phyloP scores from a whole-genome alignment of 1,140 invertebrate genomes.

The Drosophila erecta region DNA sequence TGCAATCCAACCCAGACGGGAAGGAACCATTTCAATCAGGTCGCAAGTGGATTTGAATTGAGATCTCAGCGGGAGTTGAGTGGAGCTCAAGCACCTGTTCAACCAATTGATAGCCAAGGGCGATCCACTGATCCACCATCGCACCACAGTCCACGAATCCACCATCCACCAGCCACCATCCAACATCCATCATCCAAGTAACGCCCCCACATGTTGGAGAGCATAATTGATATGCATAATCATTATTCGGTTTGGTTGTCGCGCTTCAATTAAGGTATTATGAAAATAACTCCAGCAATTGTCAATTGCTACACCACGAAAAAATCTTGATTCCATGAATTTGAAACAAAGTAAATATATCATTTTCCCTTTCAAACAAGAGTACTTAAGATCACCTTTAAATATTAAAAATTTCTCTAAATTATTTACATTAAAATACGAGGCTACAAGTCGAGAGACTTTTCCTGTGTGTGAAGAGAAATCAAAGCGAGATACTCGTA shows the following conservation, averaged over 20 bases:
- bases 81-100: slow-evolving; percentile 46
- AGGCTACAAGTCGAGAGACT: no score
- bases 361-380: no score
- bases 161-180: slow-evolving; percentile 8
- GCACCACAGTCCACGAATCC: not conserved
- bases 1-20: slow-evolving; percentile 19
- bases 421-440: no score
- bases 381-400: no score
- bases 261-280: slow-evolving; percentile 55
- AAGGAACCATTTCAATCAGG: slow-evolving; percentile 43
- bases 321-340: not conserved
- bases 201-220: slow-evolving; percentile 31
- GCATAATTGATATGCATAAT: slow-evolving; percentile 62
- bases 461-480: slow-evolving; percentile 6
- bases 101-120: slow-evolving; percentile 45
- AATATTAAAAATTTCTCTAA: no score
- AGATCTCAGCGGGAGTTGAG: slow-evolving; percentile 51
- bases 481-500: slow-evolving; percentile 28
- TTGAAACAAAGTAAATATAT: no score
- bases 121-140: slow-evolving; percentile 31
- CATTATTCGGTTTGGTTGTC: slow-evolving; percentile 32
- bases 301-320: slow-evolving; percentile 21
- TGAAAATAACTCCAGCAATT: slow-evolving; percentile 40
- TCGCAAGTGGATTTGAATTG: slow-evolving; percentile 22
- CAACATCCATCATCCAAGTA: slow-evolving; percentile 17